Evolutionary conservation across 92 coral and sea anemone genomes (phyloP).

Genomic region (Virgularia gustaviana): DNA sequence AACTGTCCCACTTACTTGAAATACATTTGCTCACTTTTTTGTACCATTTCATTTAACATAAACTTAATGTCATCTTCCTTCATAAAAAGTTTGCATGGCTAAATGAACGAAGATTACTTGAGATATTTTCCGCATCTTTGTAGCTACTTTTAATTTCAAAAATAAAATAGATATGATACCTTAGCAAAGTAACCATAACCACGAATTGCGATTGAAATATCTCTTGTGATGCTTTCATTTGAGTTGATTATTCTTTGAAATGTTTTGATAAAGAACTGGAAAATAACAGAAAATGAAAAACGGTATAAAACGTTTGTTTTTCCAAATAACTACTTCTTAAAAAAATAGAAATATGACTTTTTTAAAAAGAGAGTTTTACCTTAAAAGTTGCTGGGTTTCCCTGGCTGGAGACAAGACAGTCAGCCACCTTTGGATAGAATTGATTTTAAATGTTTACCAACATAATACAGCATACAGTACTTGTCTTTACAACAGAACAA

Average conservation of each 20-base stretch:
- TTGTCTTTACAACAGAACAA: too few relatives aligned
- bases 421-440: constrained; percentile 62
- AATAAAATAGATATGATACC: constrained; percentile 42
- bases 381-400: constrained; percentile 59
- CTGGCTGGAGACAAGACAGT: constrained; percentile 46
- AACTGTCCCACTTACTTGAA: constrained; percentile 78
- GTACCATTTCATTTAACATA: constrained; percentile 94
- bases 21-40: constrained; percentile 92
- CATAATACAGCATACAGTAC: too few relatives aligned
- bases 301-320: too few relatives aligned
- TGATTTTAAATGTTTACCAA: too few relatives aligned
- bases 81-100: constrained; percentile 91
- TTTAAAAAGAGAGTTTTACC: too few relatives aligned
- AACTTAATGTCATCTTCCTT: constrained; percentile 76
- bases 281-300: too few relatives aligned
- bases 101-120: too few relatives aligned
- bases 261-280: constrained; percentile 70
- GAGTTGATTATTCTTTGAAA: constrained; percentile 74
- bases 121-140: too few relatives aligned
- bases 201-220: constrained; percentile 80
- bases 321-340: too few relatives aligned
- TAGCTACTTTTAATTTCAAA: neutral
- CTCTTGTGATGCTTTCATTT: constrained; percentile 68
- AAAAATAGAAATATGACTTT: too few relatives aligned
- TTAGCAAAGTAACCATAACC: constrained; percentile 96